Evolutionary conservation across 2,113 vertebrate genomes (phyloP), one percentile per base, ranked within the genome.

Genomic region (Chaenocephalus aceratus): DNA sequence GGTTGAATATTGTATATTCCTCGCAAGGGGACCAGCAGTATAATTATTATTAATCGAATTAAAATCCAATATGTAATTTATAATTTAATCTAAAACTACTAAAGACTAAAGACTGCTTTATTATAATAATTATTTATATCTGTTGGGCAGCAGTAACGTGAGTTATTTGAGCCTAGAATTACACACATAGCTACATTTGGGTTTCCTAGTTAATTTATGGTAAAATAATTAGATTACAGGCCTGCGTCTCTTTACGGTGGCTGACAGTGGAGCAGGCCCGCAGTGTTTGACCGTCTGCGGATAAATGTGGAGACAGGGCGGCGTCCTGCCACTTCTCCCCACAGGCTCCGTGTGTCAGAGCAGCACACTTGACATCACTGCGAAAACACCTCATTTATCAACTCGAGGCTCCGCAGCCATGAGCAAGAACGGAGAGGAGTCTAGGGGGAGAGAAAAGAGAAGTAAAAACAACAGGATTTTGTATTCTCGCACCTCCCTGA

Each of bases 321-420:
- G 93, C 94, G 93, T 92, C 89, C 89, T 86, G 85, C 85, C 90
- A 87, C 90, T 87, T 89, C 90, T 89, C 86, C 89, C 88, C 90
- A 62, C 86, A 68, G 87, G 79, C 89, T 77, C 82, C 76, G 75
- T 63, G 84, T 94, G 91, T 94, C 92, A 84, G 83, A 89, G 83
- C 90, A 64, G 93, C 90, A 91, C 90, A 89, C 88, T 88, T 92
- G 93, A 89, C 92, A 93, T 81, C 46, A 58, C 72, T 86, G 78
- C 59, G 64, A 90, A 89, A 92, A 91, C 94, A 94, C 93, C 94
- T 95, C 93, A 93, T 95, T 91, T 88, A 93, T 95, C 94, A 94
- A 77, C 23, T 59, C 16, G 59, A 65, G 72, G 77, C 84, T 86
- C 60, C 77, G 68, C 59, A 68, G 86, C 79, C 79, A 89, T 3